Evolutionary conservation across 2,797 vertebrate species (phyloP).

Genomic region (Gorsachius magnificus): DNA sequence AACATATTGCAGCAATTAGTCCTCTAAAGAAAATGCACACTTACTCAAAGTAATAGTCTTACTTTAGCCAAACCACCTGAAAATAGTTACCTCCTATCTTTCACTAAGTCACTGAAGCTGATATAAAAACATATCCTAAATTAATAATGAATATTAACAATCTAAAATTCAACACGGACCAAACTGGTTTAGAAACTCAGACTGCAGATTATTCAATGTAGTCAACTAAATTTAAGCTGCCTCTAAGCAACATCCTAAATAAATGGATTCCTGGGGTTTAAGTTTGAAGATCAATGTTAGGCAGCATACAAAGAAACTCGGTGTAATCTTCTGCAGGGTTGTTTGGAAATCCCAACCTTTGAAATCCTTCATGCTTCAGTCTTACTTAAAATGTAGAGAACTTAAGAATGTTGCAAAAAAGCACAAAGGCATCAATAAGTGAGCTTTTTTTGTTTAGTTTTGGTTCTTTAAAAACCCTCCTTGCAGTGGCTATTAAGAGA

Average conservation of each 20-base stretch:
- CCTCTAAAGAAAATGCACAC: neutral
- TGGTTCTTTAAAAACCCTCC: neutral
- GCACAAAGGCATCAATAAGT: neutral
- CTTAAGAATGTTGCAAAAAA: neutral
- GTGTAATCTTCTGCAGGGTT: neutral
- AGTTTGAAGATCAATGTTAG: neutral
- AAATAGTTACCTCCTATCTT: neutral
- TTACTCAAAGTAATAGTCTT: neutral
- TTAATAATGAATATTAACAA: neutral
- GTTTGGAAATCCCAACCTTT: neutral
- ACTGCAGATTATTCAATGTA: neutral
- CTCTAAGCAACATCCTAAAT: neutral
- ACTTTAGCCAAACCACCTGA: neutral
- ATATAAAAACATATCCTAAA: neutral
- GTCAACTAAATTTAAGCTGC: neutral
- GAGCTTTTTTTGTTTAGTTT: neutral
- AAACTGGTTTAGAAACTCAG: neutral
- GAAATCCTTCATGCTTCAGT: neutral
- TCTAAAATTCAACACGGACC: neutral
- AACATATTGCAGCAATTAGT: neutral
- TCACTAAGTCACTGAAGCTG: neutral
- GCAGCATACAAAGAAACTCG: neutral
- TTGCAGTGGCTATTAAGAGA: neutral
- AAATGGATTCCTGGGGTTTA: neutral
- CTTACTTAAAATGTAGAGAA: neutral